Evolutionary conservation across 2,113 vertebrate species (phyloP).

Genomic region (Oncorhynchus mykiss): DNA sequence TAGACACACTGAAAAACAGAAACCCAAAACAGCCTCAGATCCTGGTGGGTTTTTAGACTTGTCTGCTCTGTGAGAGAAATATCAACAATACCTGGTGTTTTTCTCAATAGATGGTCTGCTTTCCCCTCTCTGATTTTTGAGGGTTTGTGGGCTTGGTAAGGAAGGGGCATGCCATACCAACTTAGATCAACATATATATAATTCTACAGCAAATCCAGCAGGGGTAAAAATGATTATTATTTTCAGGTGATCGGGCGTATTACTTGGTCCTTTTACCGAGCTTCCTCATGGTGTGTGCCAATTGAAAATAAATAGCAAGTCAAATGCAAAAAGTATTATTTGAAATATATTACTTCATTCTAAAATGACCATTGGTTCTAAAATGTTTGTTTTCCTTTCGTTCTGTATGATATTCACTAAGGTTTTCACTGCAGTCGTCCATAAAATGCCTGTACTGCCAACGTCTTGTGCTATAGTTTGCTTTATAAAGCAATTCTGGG

Average conservation of each 20-base stretch:
- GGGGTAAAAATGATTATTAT: not conserved
- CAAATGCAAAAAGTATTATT: conserved; percentile 53
- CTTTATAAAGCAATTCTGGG: conserved; percentile 58
- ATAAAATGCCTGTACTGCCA: conserved; percentile 54
- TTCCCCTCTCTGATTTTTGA: not conserved
- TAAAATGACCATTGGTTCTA: conserved; percentile 36
- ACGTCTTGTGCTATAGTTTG: conserved; percentile 75
- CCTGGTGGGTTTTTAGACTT: conserved; percentile 4
- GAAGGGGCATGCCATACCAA: not conserved
- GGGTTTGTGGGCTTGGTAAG: conserved; percentile 7
- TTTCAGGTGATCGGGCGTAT: conserved; percentile 15
- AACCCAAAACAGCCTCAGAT: not conserved
- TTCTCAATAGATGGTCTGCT: conserved; percentile 13
- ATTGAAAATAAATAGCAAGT: conserved; percentile 66
- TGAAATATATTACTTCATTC: conserved; percentile 53
- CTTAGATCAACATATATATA: not conserved
- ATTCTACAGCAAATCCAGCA: not conserved
- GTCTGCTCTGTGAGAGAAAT: conserved; percentile 20
- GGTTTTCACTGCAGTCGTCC: conserved; percentile 15
- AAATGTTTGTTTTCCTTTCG: conserved; percentile 42
- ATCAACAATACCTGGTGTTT: conserved; percentile 22
- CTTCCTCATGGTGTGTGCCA: conserved; percentile 50
- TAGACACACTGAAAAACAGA: conserved; percentile 22
- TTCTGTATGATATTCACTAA: conserved; percentile 46
- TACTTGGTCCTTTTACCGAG: conserved; percentile 37